phyloP scores from a whole-genome alignment of 2,113 vertebrate genomes.

The Probosciger aterrimus region DNA sequence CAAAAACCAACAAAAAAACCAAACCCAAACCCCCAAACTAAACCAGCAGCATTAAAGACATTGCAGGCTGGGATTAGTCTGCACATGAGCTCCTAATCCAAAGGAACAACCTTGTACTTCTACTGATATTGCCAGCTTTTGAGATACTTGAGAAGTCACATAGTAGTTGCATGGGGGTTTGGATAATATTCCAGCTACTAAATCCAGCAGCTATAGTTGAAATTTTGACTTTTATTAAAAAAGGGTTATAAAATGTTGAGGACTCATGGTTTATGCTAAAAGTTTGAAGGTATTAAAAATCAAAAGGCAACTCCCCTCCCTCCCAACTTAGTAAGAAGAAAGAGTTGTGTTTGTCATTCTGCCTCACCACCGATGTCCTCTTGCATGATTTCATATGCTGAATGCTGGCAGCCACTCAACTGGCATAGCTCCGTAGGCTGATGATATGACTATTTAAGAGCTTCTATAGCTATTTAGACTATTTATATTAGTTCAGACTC shows the following conservation, averaged over 20 bases:
- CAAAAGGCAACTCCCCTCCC: background rate
- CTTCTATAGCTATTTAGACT: background rate
- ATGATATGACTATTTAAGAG: background rate
- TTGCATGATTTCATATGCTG: background rate
- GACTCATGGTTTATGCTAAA: background rate
- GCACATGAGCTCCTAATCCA: background rate
- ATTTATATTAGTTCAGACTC: background rate
- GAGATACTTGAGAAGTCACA: background rate
- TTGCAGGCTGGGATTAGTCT: background rate
- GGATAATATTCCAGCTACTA: background rate
- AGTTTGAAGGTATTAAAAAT: background rate
- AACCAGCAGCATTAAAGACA: background rate
- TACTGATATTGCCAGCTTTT: background rate
- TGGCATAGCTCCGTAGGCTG: background rate
- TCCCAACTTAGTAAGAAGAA: background rate
- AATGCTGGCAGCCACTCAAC: background rate
- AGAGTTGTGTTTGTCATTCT: background rate
- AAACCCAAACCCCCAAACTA: background rate
- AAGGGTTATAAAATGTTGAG: background rate
- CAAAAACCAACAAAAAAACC: background rate
- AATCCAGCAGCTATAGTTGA: background rate
- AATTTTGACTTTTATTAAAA: background rate
- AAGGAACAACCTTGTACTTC: background rate
- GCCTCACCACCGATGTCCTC: background rate
- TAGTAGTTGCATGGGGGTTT: background rate